Evolutionary conservation across 2,888 invertebrate genomes (phyloP).

Genomic region (Andrena hattorfiana): DNA sequence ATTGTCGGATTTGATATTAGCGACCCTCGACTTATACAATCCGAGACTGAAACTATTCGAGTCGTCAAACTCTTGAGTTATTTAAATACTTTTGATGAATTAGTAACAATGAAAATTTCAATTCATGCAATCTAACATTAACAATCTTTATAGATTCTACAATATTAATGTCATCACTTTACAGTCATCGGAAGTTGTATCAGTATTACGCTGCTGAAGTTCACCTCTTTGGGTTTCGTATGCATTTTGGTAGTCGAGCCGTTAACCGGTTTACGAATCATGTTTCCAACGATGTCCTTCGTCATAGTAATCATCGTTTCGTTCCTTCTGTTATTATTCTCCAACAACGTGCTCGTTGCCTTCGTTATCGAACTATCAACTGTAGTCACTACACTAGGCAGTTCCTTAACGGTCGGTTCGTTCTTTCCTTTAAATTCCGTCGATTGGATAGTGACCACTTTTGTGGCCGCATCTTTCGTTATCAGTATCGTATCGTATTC

Average conservation of each 20-base stretch:
- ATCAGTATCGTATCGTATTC: slow-evolving; percentile 39
- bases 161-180: too few species aligned
- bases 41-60: too few species aligned
- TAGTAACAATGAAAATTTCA: too few species aligned
- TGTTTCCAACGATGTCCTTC: slow-evolving; percentile 69
- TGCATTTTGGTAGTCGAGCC: slow-evolving; percentile 69
- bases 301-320: slow-evolving; percentile 60
- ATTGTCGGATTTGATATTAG: too few species aligned
- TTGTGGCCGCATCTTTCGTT: slow-evolving; percentile 48
- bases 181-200: too few species aligned
- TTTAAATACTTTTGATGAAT: too few species aligned
- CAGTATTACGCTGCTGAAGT: background rate
- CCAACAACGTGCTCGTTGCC: slow-evolving; percentile 61
- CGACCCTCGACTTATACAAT: too few species aligned
- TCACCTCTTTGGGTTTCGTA: slow-evolving; percentile 80
- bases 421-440: slow-evolving; percentile 50
- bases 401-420: slow-evolving; percentile 22
- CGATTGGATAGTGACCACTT: slow-evolving; percentile 31
- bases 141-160: too few species aligned
- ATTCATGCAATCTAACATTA: too few species aligned
- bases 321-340: slow-evolving; percentile 41
- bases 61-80: too few species aligned
- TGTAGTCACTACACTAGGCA: slow-evolving; percentile 69
- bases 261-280: slow-evolving; percentile 64
- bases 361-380: slow-evolving; percentile 71